These are phyloP conservation scores for Tachyglossus aculeatus DNA, from an alignment of 2,797 vertebrate genomes.

Conservation along the genomic window DNA sequence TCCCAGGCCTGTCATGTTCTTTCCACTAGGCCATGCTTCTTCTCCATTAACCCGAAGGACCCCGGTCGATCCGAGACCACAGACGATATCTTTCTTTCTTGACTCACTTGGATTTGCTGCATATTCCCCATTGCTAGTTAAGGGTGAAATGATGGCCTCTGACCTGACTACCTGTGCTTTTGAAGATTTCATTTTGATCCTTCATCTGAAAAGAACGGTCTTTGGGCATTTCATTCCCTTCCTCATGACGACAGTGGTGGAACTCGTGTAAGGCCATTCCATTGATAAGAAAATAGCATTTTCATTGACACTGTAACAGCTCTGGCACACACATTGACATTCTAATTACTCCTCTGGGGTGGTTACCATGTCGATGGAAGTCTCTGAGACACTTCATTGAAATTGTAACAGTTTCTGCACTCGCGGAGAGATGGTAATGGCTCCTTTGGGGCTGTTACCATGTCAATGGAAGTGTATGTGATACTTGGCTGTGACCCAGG, in stretches of 20 bases:
- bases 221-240: conserved; percentile 5
- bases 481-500: too few species aligned
- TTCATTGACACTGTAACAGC: conserved; percentile 38
- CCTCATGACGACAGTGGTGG: conserved; percentile 20
- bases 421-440: conserved; percentile 12
- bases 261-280: background rate
- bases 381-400: conserved; percentile 56
- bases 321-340: conserved; percentile 9
- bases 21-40: too few species aligned
- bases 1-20: too few species aligned
- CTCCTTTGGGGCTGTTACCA: conserved; percentile 9
- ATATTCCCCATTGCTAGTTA: too few species aligned
- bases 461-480: background rate
- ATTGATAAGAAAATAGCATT: conserved; percentile 35
- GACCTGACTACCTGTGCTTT: background rate
- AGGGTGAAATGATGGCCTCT: background rate
- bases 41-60: too few species aligned
- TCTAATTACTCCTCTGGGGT: conserved; percentile 47
- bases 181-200: conserved; percentile 4
- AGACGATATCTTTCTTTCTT: too few species aligned
- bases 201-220: background rate
- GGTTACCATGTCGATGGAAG: conserved; percentile 20
- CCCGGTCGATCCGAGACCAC: too few species aligned
- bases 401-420: conserved; percentile 36
- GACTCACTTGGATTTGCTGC: too few species aligned